phyloP scores from a whole-genome alignment of 2,113 vertebrate species.

The Stercorarius parasiticus region DNA sequence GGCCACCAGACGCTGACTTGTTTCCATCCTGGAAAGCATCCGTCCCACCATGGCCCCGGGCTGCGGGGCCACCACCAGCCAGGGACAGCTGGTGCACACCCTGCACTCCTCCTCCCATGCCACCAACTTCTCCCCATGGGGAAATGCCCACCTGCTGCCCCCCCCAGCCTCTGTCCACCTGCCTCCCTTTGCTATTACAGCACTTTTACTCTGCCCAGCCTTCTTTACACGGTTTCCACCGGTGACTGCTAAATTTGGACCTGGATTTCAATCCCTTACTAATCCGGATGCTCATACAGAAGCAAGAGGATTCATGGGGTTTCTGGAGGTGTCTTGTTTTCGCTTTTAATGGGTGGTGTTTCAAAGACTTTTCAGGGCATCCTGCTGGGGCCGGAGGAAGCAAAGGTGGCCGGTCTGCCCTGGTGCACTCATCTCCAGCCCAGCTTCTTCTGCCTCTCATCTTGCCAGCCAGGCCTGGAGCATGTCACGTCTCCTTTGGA shows the following conservation, averaged over 20 bases:
- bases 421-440: neutral
- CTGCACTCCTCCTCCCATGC: neutral
- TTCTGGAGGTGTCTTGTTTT: neutral
- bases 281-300: neutral
- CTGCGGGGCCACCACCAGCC: rapidly evolving
- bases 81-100: neutral
- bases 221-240: neutral
- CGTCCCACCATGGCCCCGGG: rapidly evolving
- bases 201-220: neutral
- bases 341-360: neutral
- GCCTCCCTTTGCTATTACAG: neutral
- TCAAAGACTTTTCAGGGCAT: neutral
- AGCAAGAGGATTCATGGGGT: neutral
- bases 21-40: neutral
- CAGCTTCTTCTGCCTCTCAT: neutral
- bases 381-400: neutral
- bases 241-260: neutral
- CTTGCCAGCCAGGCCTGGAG: neutral
- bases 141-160: neutral
- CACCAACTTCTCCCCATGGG: neutral
- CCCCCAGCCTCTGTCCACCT: neutral
- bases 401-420: neutral
- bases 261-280: neutral
- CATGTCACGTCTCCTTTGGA: neutral
- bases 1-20: neutral